Percentiles rank a stretch among this genome's conserved stretches.
Conservation (phyloP, 1,140 invertebrate genomes). For the Trigoniulus corallinus region DNA sequence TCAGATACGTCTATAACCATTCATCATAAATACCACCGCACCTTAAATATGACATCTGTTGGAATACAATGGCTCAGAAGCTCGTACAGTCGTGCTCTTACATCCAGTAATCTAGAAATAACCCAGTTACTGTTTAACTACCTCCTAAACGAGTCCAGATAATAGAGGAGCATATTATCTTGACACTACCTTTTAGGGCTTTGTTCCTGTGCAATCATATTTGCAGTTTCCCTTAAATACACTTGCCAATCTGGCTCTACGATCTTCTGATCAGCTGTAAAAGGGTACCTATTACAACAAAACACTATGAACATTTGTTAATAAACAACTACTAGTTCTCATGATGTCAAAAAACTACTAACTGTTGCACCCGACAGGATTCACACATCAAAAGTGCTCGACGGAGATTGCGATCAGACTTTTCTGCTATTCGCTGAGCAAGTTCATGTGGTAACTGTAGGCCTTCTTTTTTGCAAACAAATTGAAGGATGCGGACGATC, state of each 20-base stretch:
- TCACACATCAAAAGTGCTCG: slow-evolving; percentile 87
- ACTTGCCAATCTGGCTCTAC: slow-evolving; percentile 84
- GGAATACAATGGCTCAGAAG: slow-evolving; percentile 87
- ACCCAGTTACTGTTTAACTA: not conserved
- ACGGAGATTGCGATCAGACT: slow-evolving; percentile 78
- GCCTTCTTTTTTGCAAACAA: slow-evolving; percentile 70
- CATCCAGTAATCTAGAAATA: slow-evolving; percentile 45
- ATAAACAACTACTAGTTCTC: too few species aligned
- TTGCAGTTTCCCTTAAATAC: slow-evolving; percentile 72
- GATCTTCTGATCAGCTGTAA: slow-evolving; percentile 62
- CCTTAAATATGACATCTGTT: slow-evolving; percentile 78
- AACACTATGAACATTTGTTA: too few species aligned
- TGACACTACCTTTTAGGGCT: slow-evolving; percentile 58
- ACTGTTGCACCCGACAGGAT: slow-evolving; percentile 79
- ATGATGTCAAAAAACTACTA: slow-evolving; percentile 17
- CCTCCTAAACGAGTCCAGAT: not conserved
- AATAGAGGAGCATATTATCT: not conserved
- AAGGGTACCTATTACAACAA: slow-evolving; percentile 46
- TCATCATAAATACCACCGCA: slow-evolving; percentile 15
- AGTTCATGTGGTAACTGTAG: slow-evolving; percentile 58
- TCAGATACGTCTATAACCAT: not conserved
- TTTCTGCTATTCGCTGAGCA: slow-evolving; percentile 55
- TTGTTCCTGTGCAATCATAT: slow-evolving; percentile 74
- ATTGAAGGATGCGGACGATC: slow-evolving; percentile 28
- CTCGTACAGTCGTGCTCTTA: slow-evolving; percentile 80